Evolutionary conservation across 2,888 invertebrate genomes (phyloP).

Genomic region (Griposia aprilina): DNA sequence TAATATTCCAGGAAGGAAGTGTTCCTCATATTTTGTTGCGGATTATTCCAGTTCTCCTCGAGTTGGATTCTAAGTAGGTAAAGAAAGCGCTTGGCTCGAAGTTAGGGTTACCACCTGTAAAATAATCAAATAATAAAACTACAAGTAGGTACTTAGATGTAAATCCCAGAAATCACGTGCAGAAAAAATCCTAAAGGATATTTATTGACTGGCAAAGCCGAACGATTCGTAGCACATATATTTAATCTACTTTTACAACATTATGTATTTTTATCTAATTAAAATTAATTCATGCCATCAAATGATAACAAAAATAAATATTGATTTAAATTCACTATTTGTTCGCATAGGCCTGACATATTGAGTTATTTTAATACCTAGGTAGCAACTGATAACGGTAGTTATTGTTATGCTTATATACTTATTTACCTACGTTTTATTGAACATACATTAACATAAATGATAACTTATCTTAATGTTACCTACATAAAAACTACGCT

Average conservation of each 20-base stretch:
- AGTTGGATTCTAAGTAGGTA: background rate
- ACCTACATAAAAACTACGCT: constrained; percentile 34
- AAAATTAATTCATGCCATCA: constrained; percentile 5
- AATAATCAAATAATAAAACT: background rate
- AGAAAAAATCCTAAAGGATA: background rate
- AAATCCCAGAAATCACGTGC: background rate
- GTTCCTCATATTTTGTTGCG: background rate
- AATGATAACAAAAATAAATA: constrained; percentile 50
- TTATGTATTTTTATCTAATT: background rate
- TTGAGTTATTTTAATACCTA: constrained; percentile 50
- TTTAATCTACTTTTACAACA: background rate
- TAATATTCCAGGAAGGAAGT: background rate
- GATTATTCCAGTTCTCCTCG: background rate
- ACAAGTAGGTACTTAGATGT: background rate
- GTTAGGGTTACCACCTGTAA: no score
- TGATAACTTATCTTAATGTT: constrained; percentile 62
- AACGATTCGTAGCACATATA: background rate
- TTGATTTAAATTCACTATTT: constrained; percentile 43
- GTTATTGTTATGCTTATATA: constrained; percentile 60
- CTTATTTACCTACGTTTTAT: constrained; percentile 46
- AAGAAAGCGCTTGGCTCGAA: background rate
- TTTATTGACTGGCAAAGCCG: background rate
- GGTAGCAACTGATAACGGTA: constrained; percentile 60
- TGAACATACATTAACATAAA: constrained; percentile 37
- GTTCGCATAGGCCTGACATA: constrained; percentile 31